These are phyloP conservation scores for Agriotes lineatus DNA, from an alignment of 2,888 invertebrate genomes.

Conservation along the genomic window DNA sequence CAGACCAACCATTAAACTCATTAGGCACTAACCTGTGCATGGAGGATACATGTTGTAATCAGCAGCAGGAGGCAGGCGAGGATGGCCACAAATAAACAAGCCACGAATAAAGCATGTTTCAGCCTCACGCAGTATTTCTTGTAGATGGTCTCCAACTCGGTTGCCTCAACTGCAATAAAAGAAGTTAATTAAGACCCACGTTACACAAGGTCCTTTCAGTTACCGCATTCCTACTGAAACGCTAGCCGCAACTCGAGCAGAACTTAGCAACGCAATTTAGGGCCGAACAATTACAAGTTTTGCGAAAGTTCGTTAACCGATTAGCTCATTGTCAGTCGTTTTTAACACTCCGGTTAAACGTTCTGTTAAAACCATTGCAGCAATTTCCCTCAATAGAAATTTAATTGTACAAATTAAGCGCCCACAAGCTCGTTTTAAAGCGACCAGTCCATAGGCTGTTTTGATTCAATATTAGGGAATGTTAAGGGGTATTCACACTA, in stretches of 20 bases:
- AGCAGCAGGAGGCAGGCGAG: constrained; percentile 73
- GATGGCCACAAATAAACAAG: constrained; percentile 77
- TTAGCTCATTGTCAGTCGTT: too few relatives aligned
- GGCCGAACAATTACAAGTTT: too few relatives aligned
- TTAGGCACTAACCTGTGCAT: constrained; percentile 70
- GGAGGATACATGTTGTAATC: constrained; percentile 71
- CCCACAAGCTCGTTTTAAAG: too few relatives aligned
- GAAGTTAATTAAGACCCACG: constrained; percentile 39
- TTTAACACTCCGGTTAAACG: too few relatives aligned
- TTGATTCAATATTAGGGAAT: not conserved
- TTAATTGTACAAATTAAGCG: too few relatives aligned
- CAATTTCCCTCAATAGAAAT: too few relatives aligned
- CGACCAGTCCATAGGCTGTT: too few relatives aligned
- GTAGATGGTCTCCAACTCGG: constrained; percentile 80
- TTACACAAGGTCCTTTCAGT: not conserved
- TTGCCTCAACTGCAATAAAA: constrained; percentile 70
- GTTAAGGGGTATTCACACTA: constrained; percentile 6
- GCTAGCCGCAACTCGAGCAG: not conserved
- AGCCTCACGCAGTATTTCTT: constrained; percentile 78
- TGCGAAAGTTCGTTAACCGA: too few relatives aligned
- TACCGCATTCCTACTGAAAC: not conserved
- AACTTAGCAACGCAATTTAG: not conserved
- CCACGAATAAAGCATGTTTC: constrained; percentile 82
- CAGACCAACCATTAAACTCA: not conserved
- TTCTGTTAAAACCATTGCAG: too few relatives aligned